Base-by-base conservation (phyloP, 2,797 vertebrate species). In the Linurgus olivaceus region DNA sequence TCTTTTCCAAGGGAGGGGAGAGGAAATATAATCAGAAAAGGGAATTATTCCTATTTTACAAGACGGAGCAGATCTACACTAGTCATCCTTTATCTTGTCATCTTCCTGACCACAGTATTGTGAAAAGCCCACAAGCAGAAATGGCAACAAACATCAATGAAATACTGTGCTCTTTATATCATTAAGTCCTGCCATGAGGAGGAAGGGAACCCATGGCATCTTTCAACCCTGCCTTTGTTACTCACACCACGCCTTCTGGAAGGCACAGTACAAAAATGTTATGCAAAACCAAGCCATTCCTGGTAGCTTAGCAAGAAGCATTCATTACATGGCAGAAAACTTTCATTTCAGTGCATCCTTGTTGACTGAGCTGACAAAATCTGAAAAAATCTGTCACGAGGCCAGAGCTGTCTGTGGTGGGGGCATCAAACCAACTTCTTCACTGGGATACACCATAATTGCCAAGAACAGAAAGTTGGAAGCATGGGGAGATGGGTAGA, bases 221-320 rank as follows among this genome's bases (percentile, higher is more conserved):
- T 97, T 95, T 93, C 88, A 87, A 93, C 72, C 65, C 66, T 90
- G 96, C 95, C 94, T 96, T 94, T 94, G 79, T 97, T 94, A 95
- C 73, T 90, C 77, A 58, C 37, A 75, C 48, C 82, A 81, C 2
- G 21, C 80, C 82, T 89, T 92, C 72, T 91, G 70, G 40, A 90
- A 95, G 79, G 84, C 40, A 88, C 67, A 87, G 72, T 6, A 75
- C 86, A 70, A 89, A 57, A 86, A 89, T 9, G 2, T 88, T 87
- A 48, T 6, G 48, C 81, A 75, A 71, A 93, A 16, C 75, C 72
- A 72, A 90, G 58, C 25, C 47, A 95, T 81, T 73, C 74, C 70
- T 44, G 13, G 50, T 51, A 86, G 51, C 59, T 66, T 62, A 59
- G 40, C 55, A 70, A 91, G 79, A 67, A 73, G n/a, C 25, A 40